Percentiles rank a stretch among this genome's conserved stretches.
These are phyloP conservation scores for Dermolepida albohirtum DNA, from an alignment of 2,888 invertebrate species.

Conservation along the genomic window DNA sequence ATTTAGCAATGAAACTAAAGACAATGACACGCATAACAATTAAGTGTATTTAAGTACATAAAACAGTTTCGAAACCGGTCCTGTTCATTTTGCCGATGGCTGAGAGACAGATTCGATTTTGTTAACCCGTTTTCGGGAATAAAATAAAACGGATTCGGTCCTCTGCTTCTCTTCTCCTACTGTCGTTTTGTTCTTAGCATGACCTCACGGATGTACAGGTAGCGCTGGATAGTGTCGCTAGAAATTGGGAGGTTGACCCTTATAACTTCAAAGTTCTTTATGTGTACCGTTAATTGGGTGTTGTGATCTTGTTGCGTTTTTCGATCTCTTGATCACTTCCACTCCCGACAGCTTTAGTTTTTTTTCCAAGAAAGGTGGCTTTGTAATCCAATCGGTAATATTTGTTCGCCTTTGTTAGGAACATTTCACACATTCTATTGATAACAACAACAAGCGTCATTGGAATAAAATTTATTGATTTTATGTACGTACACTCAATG, in stretches of 20 bases:
- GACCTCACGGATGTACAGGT: constrained; percentile 28
- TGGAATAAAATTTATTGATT: too few species aligned
- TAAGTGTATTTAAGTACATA: not conserved
- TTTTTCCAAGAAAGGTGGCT: constrained; percentile 23
- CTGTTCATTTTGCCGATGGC: constrained; percentile 37
- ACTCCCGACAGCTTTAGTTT: constrained; percentile 4
- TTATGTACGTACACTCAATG: too few species aligned
- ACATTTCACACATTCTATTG: too few species aligned
- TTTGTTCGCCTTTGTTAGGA: not conserved
- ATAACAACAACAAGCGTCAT: too few species aligned
- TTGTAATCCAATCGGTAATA: constrained; percentile 23
- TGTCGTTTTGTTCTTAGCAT: constrained; percentile 26
- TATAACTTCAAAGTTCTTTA: constrained; percentile 38
- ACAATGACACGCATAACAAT: too few species aligned
- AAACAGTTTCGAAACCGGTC: constrained; percentile 17
- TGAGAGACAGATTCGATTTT: constrained; percentile 46
- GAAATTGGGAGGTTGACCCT: constrained; percentile 47
- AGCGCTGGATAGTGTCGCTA: constrained; percentile 37
- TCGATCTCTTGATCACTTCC: constrained; percentile 51
- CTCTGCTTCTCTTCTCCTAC: constrained; percentile 43
- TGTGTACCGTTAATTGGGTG: constrained; percentile 59
- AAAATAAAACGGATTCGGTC: constrained; percentile 56
- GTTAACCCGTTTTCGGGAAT: constrained; percentile 59
- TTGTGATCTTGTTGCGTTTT: constrained; percentile 55
- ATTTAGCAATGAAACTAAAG: too few species aligned